Percentiles rank a stretch among this genome's conserved stretches.
phyloP scores from a whole-genome alignment of 2,113 vertebrate genomes.

The Turnix velox region DNA sequence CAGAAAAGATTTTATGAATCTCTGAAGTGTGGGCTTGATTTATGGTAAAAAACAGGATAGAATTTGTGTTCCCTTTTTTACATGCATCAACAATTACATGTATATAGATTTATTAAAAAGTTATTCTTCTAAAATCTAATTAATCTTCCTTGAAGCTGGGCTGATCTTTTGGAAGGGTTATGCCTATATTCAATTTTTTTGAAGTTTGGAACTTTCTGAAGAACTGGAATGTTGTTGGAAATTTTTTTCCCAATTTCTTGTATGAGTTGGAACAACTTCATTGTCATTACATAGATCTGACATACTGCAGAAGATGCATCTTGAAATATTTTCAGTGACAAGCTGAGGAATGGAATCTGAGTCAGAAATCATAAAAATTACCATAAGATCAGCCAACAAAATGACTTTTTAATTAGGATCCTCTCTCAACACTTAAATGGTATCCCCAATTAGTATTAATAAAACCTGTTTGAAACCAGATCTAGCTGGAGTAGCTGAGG shows the following conservation, averaged over 20 bases:
- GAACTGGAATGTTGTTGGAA: background rate
- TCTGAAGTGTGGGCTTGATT: background rate
- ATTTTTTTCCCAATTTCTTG: background rate
- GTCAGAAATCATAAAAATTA: slow-evolving; percentile 24
- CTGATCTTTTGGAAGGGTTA: background rate
- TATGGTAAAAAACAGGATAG: background rate
- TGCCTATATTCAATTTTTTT: background rate
- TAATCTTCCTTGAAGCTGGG: background rate
- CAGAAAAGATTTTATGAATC: background rate
- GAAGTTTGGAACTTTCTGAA: slow-evolving; percentile 24
- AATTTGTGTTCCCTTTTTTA: background rate
- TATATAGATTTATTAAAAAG: background rate
- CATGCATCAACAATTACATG: background rate
- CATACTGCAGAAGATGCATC: slow-evolving; percentile 7
- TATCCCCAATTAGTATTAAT: background rate
- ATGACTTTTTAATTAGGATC: slow-evolving; percentile 8
- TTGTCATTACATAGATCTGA: background rate
- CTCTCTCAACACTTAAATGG: slow-evolving; percentile 3
- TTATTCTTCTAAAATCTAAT: background rate
- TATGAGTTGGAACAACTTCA: slow-evolving; percentile 4
- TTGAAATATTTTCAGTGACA: slow-evolving; percentile 39
- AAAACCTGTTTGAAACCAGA: slow-evolving; percentile 29
- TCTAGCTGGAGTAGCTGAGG: background rate
- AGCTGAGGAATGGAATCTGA: background rate
- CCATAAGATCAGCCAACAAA: background rate